Base-by-base conservation (phyloP, 2,888 invertebrate genomes). In the Julus scanicus region DNA sequence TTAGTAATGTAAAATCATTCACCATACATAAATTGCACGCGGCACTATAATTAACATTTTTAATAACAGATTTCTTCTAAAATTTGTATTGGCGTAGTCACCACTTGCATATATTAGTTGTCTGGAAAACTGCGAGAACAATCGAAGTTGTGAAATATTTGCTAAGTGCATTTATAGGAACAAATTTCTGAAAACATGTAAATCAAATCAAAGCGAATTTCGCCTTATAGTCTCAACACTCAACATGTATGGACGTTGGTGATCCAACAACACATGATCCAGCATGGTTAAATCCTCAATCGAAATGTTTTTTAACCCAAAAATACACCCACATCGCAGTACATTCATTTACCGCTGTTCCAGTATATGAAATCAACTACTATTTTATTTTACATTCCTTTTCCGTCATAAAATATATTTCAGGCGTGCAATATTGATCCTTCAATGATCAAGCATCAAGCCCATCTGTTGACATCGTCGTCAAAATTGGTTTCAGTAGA, bases 391-490 rank as follows among this genome's bases (percentile, higher is more conserved):
- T n/a, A 63, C 57, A 63, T 63, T 63, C 57, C n/a, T 17, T 63
- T 63, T 63, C 57, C 57, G 6, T n/a, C 57, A 63, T 63, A n/a
- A 63, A 63, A 63, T 63, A 63, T 63, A 63, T 63, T 63, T 63
- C 57, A 63, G 57, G n/a, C 57, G 17, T 2, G 57, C n/a, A n/a
- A 5, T 63, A 63, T 63, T 63, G 57, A 63, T 63, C n/a, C 57
- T n/a, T 15, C n/a, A n/a, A 63, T 63, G 57, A 63, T n/a, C 57
- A 63, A n/a, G 57, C 57, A n/a, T 63, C 57, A n/a, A 63, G 57
- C 4, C 5, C 57, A 63, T 63, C 57, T 63, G 57, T 63, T n/a
- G 57, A 63, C 57, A 63, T 63, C 57, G n/a, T n/a, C 57, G 15
- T 63, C 57, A 63, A 63, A 63, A 63, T 63, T 63, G 57, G 57